These are phyloP conservation scores for Acleris emargana DNA, from an alignment of 2,888 invertebrate genomes.

Conservation along the genomic window DNA sequence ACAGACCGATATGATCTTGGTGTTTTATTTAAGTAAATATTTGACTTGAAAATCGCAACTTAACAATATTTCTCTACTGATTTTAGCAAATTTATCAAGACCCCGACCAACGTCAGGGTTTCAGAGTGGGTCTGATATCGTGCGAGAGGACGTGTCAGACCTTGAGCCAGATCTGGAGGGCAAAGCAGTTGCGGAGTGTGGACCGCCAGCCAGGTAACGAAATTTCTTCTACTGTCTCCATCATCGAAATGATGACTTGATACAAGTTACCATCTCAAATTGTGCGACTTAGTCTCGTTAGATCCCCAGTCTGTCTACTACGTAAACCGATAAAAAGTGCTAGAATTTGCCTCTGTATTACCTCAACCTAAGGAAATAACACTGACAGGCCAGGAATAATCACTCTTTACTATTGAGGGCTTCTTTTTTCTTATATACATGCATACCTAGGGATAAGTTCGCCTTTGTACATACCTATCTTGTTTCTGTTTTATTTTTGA, in stretches of 20 bases:
- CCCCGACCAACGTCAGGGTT: slow-evolving; percentile 76
- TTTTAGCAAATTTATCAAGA: slow-evolving; percentile 69
- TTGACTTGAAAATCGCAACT: neutral
- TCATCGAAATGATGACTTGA: slow-evolving; percentile 28
- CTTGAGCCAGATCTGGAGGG: slow-evolving; percentile 78
- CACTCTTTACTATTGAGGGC: no score
- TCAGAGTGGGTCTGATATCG: slow-evolving; percentile 80
- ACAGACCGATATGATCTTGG: no score
- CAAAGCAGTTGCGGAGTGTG: slow-evolving; percentile 80
- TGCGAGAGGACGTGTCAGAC: slow-evolving; percentile 84
- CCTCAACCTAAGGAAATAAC: no score
- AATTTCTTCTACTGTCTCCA: slow-evolving; percentile 33
- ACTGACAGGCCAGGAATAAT: no score
- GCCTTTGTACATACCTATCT: no score
- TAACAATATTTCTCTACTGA: neutral
- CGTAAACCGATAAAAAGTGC: neutral
- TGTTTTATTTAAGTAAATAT: no score
- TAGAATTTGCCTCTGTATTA: neutral
- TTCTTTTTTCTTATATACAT: no score
- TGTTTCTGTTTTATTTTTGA: no score
- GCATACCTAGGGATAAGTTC: no score
- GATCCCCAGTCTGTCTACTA: neutral
- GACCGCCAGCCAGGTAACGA: slow-evolving; percentile 86
- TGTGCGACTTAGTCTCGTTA: slow-evolving; percentile 15
- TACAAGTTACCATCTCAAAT: slow-evolving; percentile 4